These are phyloP conservation scores for Bombus terrestris DNA, from an alignment of 1,140 invertebrate genomes.

Conservation along the genomic window DNA sequence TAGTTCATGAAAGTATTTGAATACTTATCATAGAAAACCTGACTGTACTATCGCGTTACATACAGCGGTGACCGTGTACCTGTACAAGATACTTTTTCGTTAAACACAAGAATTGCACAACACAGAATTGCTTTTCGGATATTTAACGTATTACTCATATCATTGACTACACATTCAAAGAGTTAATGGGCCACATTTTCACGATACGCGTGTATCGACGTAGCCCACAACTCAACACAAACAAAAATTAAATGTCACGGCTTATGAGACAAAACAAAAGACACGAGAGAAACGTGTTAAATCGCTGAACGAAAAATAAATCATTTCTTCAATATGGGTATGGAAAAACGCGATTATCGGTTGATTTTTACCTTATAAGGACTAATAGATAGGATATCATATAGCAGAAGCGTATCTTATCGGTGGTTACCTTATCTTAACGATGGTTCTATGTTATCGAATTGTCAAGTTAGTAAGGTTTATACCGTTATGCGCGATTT, in stretches of 20 bases:
- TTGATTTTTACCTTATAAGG: conserved; percentile 41
- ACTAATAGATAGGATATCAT: conserved; percentile 35
- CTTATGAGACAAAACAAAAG: not conserved
- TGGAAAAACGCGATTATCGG: not conserved
- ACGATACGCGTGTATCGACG: too few species aligned
- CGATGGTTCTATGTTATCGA: conserved; percentile 31
- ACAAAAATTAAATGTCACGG: not conserved
- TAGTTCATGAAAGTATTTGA: too few species aligned
- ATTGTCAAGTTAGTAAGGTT: conserved; percentile 43
- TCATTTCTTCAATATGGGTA: not conserved
- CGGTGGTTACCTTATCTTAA: conserved; percentile 57
- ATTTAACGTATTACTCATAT: too few species aligned
- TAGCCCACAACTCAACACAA: too few species aligned
- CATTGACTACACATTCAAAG: too few species aligned
- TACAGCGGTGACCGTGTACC: too few species aligned
- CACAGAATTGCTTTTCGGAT: too few species aligned
- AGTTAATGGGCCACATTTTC: too few species aligned
- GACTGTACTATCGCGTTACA: too few species aligned
- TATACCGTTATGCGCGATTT: not conserved
- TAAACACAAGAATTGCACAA: too few species aligned
- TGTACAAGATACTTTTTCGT: too few species aligned
- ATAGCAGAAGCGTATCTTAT: conserved; percentile 52
- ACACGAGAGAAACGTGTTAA: not conserved
- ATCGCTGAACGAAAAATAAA: not conserved
- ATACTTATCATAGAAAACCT: too few species aligned